Percentiles rank a stretch among this genome's conserved stretches.
Conservation (phyloP, 35 echinoderm and acorn worm genomes). For the Amphiura filiformis region DNA sequence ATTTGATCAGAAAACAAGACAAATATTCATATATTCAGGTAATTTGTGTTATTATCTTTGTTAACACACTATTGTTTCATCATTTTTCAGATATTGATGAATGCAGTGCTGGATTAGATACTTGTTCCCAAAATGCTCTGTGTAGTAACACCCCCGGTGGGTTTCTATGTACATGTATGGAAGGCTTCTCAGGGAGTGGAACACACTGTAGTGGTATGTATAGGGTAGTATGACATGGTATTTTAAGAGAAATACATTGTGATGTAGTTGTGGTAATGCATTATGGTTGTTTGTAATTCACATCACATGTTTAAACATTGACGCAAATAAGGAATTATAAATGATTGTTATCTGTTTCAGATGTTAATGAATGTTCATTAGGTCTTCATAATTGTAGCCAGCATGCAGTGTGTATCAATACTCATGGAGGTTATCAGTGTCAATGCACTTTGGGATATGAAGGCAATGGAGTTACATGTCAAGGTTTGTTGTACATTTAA, state of each 20-base stretch:
- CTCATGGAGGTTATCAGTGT: conserved; percentile 40
- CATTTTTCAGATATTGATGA: background rate
- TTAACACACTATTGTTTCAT: too few species aligned
- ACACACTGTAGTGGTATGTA: background rate
- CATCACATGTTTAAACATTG: too few species aligned
- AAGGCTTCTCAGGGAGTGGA: background rate
- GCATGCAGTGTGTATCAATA: conserved; percentile 31
- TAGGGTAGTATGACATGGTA: too few species aligned
- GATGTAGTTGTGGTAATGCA: too few species aligned
- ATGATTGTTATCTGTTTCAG: too few species aligned
- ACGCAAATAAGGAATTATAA: too few species aligned
- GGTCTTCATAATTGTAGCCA: conserved; percentile 2
- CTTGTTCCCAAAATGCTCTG: background rate
- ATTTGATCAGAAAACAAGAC: too few species aligned
- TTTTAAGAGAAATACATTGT: too few species aligned
- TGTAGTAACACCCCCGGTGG: background rate
- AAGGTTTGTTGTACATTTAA: conserved; percentile 25
- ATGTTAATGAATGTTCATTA: conserved; percentile 23
- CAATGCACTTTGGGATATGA: conserved; percentile 36
- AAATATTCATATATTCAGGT: too few species aligned
- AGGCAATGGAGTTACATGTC: conserved; percentile 49
- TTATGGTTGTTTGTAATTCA: too few species aligned
- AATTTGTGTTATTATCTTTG: too few species aligned
- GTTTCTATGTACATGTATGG: background rate
- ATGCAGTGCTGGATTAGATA: background rate